phyloP scores from a whole-genome alignment of 2,797 vertebrate species.

The Synanceia verrucosa region DNA sequence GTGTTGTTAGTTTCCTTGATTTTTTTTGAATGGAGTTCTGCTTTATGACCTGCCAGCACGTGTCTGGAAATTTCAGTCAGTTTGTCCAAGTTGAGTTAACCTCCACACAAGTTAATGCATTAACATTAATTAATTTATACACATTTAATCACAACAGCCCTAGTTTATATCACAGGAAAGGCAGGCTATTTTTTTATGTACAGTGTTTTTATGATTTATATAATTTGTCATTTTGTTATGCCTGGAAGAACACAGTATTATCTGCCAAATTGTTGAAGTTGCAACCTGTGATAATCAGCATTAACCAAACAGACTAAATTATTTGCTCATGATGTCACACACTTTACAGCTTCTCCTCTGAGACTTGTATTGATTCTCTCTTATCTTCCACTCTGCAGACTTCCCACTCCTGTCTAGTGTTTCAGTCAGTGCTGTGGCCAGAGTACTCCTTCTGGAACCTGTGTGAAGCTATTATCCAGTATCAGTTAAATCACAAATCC shows the following conservation, averaged over 20 bases:
- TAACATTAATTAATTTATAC: too few relatives aligned
- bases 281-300: not conserved
- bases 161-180: not conserved
- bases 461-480: slow-evolving; percentile 94
- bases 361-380: slow-evolving; percentile 1
- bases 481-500: slow-evolving; percentile 90
- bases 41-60: too few relatives aligned
- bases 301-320: not conserved
- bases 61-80: too few relatives aligned
- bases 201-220: not conserved
- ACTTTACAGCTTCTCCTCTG: not conserved
- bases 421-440: slow-evolving; percentile 96
- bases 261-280: not conserved
- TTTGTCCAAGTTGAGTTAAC: too few relatives aligned
- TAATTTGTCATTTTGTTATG: not conserved
- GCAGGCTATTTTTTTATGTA: not conserved
- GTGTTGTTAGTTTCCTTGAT: too few relatives aligned
- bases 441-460: slow-evolving; percentile 99
- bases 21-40: too few relatives aligned
- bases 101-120: too few relatives aligned
- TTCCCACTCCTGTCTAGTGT: slow-evolving; percentile 95
- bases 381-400: slow-evolving; percentile 80
- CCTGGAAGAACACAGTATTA: not conserved
- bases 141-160: not conserved
- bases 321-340: not conserved